A percentile compares a stretch with the other conserved stretches of the same genome.
phyloP scores from a whole-genome alignment of 2,113 vertebrate genomes.

The Saccopteryx leptura region DNA sequence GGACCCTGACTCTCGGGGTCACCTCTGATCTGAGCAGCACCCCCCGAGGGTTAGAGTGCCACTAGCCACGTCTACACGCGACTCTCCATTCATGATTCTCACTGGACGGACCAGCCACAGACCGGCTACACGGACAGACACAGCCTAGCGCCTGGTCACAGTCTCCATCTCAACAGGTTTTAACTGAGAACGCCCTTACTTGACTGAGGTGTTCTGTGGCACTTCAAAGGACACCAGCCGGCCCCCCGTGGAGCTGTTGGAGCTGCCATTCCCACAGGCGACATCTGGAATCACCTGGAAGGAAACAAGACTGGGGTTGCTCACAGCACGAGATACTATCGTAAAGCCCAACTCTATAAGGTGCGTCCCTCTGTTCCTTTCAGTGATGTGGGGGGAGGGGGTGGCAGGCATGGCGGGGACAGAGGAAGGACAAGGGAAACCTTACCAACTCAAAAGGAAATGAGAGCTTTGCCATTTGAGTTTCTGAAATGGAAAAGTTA shows the following conservation, averaged over 20 bases:
- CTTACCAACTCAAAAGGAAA: neutral
- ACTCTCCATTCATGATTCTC: neutral
- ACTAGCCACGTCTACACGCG: rapidly evolving
- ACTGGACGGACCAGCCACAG: neutral
- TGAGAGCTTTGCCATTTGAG: neutral
- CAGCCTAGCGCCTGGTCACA: rapidly evolving
- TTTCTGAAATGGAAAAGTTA: neutral
- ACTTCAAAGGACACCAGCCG: constrained; percentile 94
- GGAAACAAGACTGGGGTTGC: neutral
- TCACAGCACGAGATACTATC: neutral
- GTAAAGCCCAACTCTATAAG: neutral
- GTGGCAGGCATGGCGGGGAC: too few relatives aligned
- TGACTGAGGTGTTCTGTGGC: constrained; percentile 96
- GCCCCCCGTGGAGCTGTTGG: constrained; percentile 94
- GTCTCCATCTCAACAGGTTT: rapidly evolving
- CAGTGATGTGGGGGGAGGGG: too few relatives aligned
- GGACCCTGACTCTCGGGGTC: too few relatives aligned
- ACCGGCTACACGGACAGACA: neutral
- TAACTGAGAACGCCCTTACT: constrained; percentile 90
- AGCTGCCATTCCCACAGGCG: constrained; percentile 94
- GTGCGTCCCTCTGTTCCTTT: neutral
- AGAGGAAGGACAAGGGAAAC: neutral
- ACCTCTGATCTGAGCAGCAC: rapidly evolving
- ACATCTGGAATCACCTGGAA: constrained; percentile 92
- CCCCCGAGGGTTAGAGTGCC: neutral